Evolutionary conservation across 2,888 invertebrate species (phyloP).

Genomic region (Lypha dubia): DNA sequence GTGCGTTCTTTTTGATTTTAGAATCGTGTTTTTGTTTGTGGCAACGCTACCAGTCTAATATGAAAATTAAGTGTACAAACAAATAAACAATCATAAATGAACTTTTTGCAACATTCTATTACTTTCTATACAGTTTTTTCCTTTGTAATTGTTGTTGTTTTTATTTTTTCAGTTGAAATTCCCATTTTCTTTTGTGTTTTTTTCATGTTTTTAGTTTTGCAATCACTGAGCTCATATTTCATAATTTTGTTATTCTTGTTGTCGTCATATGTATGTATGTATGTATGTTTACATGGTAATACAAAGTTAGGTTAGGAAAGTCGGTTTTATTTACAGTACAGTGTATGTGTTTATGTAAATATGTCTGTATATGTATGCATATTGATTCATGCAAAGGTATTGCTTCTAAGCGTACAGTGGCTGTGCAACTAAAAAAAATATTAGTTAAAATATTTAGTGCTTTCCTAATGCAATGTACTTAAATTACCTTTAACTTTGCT

Average conservation of each 20-base stretch:
- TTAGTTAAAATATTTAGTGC: background rate
- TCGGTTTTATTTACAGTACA: no score
- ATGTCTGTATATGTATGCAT: no score
- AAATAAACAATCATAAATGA: conserved; percentile 55
- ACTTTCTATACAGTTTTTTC: conserved; percentile 30
- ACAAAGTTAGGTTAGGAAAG: conserved; percentile 15
- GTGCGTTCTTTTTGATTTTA: no score
- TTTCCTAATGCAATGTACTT: background rate
- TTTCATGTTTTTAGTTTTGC: conserved; percentile 55
- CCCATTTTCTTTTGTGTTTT: conserved; percentile 67
- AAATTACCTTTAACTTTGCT: background rate
- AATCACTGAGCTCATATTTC: conserved; percentile 75
- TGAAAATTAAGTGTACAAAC: conserved; percentile 33
- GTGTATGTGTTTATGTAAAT: no score
- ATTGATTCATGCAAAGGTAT: no score
- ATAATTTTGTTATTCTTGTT: conserved; percentile 68
- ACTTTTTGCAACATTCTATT: conserved; percentile 61
- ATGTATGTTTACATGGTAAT: conserved; percentile 58
- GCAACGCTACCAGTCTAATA: background rate
- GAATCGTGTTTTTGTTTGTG: background rate
- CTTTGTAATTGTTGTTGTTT: conserved; percentile 14
- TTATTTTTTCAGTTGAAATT: conserved; percentile 67
- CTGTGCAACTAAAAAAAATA: no score
- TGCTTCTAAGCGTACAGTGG: no score
- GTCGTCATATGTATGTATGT: no score